These are phyloP conservation scores for Oegoconia quadripuncta DNA, from an alignment of 2,888 invertebrate species.

Conservation along the genomic window DNA sequence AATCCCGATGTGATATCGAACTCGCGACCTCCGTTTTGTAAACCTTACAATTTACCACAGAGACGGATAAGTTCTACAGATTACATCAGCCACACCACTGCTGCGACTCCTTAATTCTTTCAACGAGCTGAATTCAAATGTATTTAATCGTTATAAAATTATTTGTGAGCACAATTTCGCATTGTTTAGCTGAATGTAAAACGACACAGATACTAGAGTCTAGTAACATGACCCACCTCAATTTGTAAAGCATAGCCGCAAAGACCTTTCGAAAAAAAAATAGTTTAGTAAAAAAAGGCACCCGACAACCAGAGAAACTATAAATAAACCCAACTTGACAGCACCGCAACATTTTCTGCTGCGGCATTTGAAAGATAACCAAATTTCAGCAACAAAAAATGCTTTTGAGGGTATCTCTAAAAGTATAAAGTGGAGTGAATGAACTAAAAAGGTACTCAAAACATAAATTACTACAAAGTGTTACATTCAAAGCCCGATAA, in stretches of 20 bases:
- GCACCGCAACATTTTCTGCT: constrained; percentile 10
- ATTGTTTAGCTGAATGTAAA: too few relatives aligned
- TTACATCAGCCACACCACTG: too few relatives aligned
- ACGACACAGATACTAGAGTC: too few relatives aligned
- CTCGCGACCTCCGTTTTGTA: too few relatives aligned
- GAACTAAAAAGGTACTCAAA: constrained; percentile 33
- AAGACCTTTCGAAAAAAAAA: background rate
- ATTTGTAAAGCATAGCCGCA: background rate
- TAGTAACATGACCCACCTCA: too few relatives aligned
- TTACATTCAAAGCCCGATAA: constrained; percentile 59
- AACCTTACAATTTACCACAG: too few relatives aligned
- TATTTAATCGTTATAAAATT: too few relatives aligned
- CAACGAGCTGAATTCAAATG: too few relatives aligned
- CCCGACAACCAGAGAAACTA: constrained; percentile 7
- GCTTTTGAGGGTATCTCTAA: constrained; percentile 13
- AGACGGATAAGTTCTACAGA: too few relatives aligned
- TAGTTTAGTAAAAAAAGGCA: constrained; percentile 7
- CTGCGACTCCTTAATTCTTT: too few relatives aligned
- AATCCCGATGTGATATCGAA: too few relatives aligned
- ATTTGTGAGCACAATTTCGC: too few relatives aligned
- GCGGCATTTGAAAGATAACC: constrained; percentile 13
- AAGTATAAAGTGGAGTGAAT: constrained; percentile 28
- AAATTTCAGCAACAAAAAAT: constrained; percentile 14
- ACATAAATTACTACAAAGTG: constrained; percentile 71
- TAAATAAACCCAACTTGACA: constrained; percentile 20